Percentiles rank a stretch among this genome's conserved stretches.
Evolutionary conservation across 2,797 vertebrate species (phyloP).

Genomic region (Aulostomus chinensis): DNA sequence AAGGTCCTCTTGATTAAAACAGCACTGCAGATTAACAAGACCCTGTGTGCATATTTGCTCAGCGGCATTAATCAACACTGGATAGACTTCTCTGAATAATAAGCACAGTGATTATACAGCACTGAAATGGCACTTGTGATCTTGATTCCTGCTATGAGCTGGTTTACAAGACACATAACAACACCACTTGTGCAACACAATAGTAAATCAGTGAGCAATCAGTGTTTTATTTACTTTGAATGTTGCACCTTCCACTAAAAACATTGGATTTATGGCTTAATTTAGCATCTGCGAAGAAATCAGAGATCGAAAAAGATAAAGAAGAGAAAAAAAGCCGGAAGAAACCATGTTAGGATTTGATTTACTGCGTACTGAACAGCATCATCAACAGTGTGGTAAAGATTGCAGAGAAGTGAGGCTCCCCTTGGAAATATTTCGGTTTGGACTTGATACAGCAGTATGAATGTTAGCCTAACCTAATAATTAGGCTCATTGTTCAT

Average conservation of each 20-base stretch:
- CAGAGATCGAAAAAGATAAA: conserved; percentile 12
- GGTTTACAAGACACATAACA: conserved; percentile 63
- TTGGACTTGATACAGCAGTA: too few relatives aligned
- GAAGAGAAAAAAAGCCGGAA: conserved; percentile 2
- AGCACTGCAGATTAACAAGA: conserved; percentile 48
- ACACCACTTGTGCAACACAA: conserved; percentile 63
- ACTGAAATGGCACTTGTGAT: conserved; percentile 46
- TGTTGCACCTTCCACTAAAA: conserved; percentile 34
- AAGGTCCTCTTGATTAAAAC: conserved; percentile 69
- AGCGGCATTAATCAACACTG: conserved; percentile 69
- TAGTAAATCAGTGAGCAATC: conserved; percentile 71
- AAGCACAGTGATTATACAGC: conserved; percentile 66
- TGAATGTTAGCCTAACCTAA: too few relatives aligned
- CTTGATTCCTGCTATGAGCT: conserved; percentile 53
- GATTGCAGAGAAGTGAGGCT: too few relatives aligned
- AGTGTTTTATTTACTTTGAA: conserved; percentile 52
- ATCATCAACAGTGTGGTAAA: too few relatives aligned
- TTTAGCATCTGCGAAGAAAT: conserved; percentile 48
- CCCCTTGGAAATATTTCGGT: too few relatives aligned
- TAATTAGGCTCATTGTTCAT: too few relatives aligned
- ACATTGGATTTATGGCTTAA: conserved; percentile 56
- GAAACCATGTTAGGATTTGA: conserved; percentile 4
- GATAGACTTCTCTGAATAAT: conserved; percentile 69
- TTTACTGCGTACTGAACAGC: conserved; percentile 14
- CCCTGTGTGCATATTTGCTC: conserved; percentile 67